These are phyloP conservation scores for Myiothlypis coronata DNA, from an alignment of 2,797 vertebrate genomes.

Conservation along the genomic window DNA sequence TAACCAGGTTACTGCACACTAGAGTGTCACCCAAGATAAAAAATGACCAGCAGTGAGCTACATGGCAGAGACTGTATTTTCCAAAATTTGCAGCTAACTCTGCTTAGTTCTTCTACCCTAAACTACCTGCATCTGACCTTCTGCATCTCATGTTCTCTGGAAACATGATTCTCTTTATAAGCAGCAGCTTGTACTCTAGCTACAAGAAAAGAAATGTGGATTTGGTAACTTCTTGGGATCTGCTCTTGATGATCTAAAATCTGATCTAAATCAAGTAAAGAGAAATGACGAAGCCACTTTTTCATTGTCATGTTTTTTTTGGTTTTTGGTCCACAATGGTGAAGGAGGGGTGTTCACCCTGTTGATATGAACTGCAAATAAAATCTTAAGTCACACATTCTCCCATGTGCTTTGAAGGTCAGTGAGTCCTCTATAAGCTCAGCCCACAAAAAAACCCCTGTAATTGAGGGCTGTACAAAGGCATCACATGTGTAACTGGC, in stretches of 20 bases:
- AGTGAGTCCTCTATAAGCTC: background rate
- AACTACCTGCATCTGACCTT: background rate
- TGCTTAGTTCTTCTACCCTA: background rate
- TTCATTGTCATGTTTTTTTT: background rate
- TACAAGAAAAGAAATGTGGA: background rate
- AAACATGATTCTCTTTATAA: background rate
- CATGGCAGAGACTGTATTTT: background rate
- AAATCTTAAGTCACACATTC: background rate
- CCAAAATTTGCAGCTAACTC: background rate
- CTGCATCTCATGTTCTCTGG: background rate
- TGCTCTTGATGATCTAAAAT: background rate
- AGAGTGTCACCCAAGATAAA: background rate
- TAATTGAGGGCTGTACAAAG: background rate
- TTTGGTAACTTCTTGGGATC: background rate
- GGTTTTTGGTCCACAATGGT: background rate
- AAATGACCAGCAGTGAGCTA: background rate
- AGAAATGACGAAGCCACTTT: background rate
- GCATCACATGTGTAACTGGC: background rate
- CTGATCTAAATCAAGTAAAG: background rate
- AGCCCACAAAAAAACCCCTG: rapidly evolving
- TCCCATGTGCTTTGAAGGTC: background rate
- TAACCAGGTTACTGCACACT: background rate
- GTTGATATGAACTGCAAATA: background rate
- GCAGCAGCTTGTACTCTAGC: background rate
- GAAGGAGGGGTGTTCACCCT: background rate